Evolutionary conservation across 2,797 vertebrate genomes (phyloP).

Genomic region (Cossypha dichroa): DNA sequence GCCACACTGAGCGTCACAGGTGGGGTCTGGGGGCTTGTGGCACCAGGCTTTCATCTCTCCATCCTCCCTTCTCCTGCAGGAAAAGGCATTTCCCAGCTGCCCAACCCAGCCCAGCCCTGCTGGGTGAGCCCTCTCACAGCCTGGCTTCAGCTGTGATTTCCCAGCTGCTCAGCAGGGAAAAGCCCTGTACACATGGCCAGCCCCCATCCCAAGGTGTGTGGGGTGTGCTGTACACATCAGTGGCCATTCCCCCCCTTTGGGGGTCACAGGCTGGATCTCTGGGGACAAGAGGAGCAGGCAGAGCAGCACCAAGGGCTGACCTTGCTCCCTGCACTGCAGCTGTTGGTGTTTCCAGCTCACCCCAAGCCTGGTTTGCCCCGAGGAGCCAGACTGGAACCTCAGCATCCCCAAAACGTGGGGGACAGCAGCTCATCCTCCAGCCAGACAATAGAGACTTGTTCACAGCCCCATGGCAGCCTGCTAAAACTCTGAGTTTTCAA

Average conservation of each 20-base stretch:
- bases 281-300: not conserved
- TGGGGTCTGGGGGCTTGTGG: not conserved
- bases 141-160: fast-evolving
- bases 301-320: not conserved
- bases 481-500: constrained; percentile 4
- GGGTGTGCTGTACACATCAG: fast-evolving
- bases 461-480: not conserved
- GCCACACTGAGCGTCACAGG: fast-evolving
- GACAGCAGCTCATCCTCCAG: not conserved
- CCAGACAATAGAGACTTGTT: not conserved
- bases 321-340: not conserved
- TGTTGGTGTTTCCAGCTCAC: not conserved
- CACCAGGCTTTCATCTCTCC: not conserved
- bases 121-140: not conserved
- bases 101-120: not conserved
- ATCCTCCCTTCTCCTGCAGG: not conserved
- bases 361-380: not conserved
- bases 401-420: fast-evolving
- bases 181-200: not conserved
- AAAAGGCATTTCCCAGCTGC: not conserved
- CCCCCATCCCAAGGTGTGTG: fast-evolving
- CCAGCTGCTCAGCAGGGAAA: not conserved
- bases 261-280: not conserved
- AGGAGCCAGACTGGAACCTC: not conserved
- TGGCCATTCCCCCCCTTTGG: fast-evolving